Evolutionary conservation across 2,113 vertebrate genomes (phyloP).

Genomic region (Aegypius monachus): DNA sequence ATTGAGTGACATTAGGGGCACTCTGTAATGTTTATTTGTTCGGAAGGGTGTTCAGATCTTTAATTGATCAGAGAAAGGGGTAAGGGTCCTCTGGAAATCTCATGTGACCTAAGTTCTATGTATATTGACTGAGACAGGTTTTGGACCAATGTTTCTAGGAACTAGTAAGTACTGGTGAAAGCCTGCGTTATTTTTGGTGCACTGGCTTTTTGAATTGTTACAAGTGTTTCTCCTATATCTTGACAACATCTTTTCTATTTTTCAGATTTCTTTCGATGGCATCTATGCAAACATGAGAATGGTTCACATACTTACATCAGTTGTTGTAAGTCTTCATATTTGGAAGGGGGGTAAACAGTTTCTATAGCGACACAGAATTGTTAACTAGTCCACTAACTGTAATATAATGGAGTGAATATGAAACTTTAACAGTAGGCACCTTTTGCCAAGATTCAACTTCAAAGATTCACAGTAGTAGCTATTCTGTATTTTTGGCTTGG

Average conservation of each 20-base stretch:
- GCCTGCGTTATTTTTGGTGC: neutral
- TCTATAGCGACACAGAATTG: neutral
- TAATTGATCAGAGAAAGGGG: neutral
- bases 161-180: neutral
- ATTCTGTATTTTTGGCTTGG: neutral
- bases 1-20: neutral
- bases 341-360: neutral
- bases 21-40: neutral
- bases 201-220: neutral
- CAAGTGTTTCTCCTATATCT: neutral
- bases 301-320: constrained; percentile 98
- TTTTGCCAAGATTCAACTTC: neutral
- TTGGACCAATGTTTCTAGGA: neutral
- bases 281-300: constrained; percentile 99
- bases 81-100: neutral
- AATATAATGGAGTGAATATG: neutral
- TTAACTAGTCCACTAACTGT: neutral
- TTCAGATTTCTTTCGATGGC: constrained; percentile 94
- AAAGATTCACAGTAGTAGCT: neutral
- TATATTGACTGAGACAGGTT: neutral
- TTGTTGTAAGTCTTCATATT: constrained; percentile 87
- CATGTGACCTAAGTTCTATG: neutral
- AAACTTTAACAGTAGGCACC: neutral
- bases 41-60: neutral
- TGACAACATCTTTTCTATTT: constrained; percentile 5